These are phyloP conservation scores for Polyodon spathula DNA, from an alignment of 2,113 vertebrate species.

Conservation along the genomic window DNA sequence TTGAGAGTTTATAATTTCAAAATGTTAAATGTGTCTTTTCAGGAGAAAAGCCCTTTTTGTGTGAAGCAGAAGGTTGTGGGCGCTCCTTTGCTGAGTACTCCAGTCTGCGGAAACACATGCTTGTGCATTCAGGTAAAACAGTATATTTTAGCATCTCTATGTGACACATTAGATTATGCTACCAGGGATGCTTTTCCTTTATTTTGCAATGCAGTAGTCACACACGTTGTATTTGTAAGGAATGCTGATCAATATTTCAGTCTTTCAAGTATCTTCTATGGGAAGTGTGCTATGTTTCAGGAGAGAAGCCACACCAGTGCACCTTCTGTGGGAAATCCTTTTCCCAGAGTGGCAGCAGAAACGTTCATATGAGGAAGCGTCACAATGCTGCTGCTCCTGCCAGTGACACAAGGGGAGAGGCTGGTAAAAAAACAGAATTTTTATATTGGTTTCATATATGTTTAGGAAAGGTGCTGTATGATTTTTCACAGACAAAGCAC, in stretches of 20 bases:
- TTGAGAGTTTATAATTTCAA: neutral
- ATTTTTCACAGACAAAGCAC: no score
- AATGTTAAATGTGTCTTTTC: conserved; percentile 11
- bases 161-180: no score
- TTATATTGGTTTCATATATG: no score
- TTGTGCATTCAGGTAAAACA: conserved; percentile 88
- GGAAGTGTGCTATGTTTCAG: conserved; percentile 40
- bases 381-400: conserved; percentile 59
- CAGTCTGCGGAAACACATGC: conserved; percentile 95
- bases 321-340: conserved; percentile 91
- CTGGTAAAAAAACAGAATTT: conserved; percentile 31
- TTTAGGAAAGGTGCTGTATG: no score
- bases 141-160: conserved; percentile 13
- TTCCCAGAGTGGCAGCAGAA: conserved; percentile 94
- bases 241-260: neutral
- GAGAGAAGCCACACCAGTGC: conserved; percentile 92
- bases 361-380: conserved; percentile 90
- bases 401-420: conserved; percentile 41
- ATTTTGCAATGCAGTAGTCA: neutral
- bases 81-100: conserved; percentile 96
- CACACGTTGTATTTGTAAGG: neutral
- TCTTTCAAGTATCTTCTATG: neutral
- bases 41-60: conserved; percentile 95
- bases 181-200: neutral
- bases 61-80: conserved; percentile 87